Evolutionary conservation across 2,797 vertebrate genomes (phyloP).

Genomic region (Sparus aurata): DNA sequence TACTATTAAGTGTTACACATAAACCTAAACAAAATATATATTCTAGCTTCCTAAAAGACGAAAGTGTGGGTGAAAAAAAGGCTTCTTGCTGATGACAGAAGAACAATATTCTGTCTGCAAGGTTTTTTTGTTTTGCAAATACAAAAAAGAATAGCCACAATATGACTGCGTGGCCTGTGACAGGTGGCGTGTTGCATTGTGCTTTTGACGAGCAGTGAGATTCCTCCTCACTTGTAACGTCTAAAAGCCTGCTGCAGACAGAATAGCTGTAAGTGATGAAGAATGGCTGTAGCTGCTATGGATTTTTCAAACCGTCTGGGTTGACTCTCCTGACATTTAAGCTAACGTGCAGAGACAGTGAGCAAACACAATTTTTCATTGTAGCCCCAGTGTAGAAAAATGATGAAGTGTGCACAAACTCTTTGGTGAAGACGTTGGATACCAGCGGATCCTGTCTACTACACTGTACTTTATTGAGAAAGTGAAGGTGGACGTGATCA

Average conservation of each 20-base stretch:
- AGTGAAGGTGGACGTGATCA: neutral
- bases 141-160: neutral
- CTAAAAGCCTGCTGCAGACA: conserved; percentile 34
- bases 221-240: conserved; percentile 24
- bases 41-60: neutral
- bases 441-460: neutral
- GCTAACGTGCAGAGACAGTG: conserved; percentile 56
- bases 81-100: neutral
- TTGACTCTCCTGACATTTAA: conserved; percentile 69
- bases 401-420: conserved; percentile 39
- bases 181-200: conserved; percentile 19
- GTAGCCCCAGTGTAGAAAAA: conserved; percentile 37
- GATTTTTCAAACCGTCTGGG: conserved; percentile 55
- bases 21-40: no score
- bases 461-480: neutral
- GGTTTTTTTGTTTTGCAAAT: conserved; percentile 22
- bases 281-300: conserved; percentile 48
- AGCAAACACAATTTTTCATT: conserved; percentile 61
- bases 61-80: neutral
- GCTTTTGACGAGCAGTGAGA: conserved; percentile 4
- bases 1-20: no score
- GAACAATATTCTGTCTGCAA: neutral
- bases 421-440: neutral
- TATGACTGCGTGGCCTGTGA: conserved; percentile 20
- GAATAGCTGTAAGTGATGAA: conserved; percentile 53